Evolutionary conservation across 2,888 invertebrate genomes (phyloP), one percentile per base, ranked within the genome.

Genomic region (Agrochola lychnidis): DNA sequence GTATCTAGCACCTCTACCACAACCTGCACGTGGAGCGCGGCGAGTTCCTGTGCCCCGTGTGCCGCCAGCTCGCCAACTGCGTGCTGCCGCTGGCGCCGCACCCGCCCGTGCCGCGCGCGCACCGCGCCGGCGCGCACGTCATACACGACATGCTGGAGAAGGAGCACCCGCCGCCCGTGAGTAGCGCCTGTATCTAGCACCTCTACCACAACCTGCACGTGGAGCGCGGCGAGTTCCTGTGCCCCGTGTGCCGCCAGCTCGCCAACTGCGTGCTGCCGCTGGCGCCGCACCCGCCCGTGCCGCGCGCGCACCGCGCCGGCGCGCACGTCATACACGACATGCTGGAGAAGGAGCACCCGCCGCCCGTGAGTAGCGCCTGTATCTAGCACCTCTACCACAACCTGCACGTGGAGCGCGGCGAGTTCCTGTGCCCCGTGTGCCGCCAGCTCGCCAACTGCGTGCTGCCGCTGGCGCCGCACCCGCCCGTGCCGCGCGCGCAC

Each of bases 381-480:
- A n/a, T n/a, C n/a, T n/a, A n/a, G n/a, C n/a, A n/a, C n/a, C n/a
- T n/a, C n/a, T n/a, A n/a, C n/a, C 98, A 98, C 93, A 98, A 97
- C 93, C 95, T 98, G 97, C 97, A 96, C 93, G 96, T 96, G 88
- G 96, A 95, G 90, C 93, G 95, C 90, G 99, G 99, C 70, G 99
- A 99, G 97, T 99, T 99, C 97, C 98, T 98, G 88, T 99, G 99
- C 95, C 99, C 99, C 45, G 97, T 99, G 84, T 99, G 99, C 95
- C 97, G 99, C 22, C 99, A 99, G 96, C 94, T 95, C 4, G 95
- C 95, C 90, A 95, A 95, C 93, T 98, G 99, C 16, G 99, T 99
- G 89, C 97, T 99, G 90, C 99, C 98, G 56, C 95, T 98, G 66
- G 98, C 98, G 78, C 98, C 88, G 73, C 81, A 97, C 0, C 97